Conservation (phyloP, 2,113 vertebrate genomes). For the Brachirus orientalis region DNA sequence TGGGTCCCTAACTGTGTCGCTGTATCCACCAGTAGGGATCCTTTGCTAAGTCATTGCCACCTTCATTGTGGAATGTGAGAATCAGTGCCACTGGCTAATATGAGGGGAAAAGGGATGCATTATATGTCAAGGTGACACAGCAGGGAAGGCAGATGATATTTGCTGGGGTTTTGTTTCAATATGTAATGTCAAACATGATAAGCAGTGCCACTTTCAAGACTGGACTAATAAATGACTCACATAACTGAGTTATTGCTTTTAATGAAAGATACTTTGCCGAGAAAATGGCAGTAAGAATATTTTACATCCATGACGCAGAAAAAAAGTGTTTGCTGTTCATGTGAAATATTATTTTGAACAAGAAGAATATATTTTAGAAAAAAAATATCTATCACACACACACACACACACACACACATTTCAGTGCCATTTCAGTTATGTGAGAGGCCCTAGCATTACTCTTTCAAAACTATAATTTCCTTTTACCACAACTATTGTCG, state of each 20-base stretch:
- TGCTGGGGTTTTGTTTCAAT: slow-evolving; percentile 55
- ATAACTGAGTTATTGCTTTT: slow-evolving; percentile 25
- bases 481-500: slow-evolving; percentile 16
- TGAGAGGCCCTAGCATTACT: no score
- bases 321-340: slow-evolving; percentile 6
- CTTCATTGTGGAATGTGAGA: slow-evolving; percentile 64
- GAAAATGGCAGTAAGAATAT: slow-evolving; percentile 19
- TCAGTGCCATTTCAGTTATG: no score
- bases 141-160: slow-evolving; percentile 63
- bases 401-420: no score
- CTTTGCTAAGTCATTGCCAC: slow-evolving; percentile 68
- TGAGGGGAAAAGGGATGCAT: slow-evolving; percentile 3
- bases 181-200: slow-evolving; percentile 58
- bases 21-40: slow-evolving; percentile 71
- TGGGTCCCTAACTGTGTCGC: slow-evolving; percentile 77
- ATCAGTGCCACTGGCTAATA: slow-evolving; percentile 62
- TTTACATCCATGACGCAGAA: slow-evolving; percentile 13
- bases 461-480: slow-evolving; percentile 5
- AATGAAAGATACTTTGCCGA: slow-evolving; percentile 20
- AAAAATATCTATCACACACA: slow-evolving; percentile 15
- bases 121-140: slow-evolving; percentile 68
- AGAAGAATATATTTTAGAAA: not conserved
- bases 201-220: slow-evolving; percentile 49
- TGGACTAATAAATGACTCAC: slow-evolving; percentile 52
- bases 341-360: slow-evolving; percentile 11